phyloP scores from a whole-genome alignment of 2,113 vertebrate genomes.

The Vireo altiloquus region DNA sequence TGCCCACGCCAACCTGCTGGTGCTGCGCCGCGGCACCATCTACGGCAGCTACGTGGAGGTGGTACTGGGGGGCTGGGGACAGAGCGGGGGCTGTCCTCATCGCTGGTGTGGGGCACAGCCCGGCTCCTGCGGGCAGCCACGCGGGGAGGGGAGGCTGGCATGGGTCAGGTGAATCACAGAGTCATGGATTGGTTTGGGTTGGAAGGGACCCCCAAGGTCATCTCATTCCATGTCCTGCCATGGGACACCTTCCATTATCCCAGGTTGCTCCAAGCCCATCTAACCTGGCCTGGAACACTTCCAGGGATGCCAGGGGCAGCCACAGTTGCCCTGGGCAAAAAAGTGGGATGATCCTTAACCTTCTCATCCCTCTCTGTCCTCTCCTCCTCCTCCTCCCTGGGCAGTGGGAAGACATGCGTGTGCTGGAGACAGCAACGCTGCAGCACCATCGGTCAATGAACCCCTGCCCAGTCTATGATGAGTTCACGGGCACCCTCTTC shows the following conservation, averaged over 20 bases:
- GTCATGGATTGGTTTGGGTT: neutral
- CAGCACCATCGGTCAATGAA: constrained; percentile 92
- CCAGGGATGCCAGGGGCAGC: neutral
- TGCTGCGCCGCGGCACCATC: constrained; percentile 83
- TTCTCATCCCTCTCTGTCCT: neutral
- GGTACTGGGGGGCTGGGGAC: neutral
- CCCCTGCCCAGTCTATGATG: constrained; percentile 89
- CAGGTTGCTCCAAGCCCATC: neutral
- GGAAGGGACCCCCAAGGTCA: neutral
- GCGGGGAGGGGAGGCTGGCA: fast-evolving
- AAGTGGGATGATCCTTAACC: neutral
- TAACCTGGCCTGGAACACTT: fast-evolving
- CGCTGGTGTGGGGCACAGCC: fast-evolving
- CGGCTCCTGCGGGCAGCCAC: neutral
- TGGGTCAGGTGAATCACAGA: no score
- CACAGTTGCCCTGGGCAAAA: neutral
- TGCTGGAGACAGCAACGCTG: constrained; percentile 79
- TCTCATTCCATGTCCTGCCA: no score
- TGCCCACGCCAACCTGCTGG: constrained; percentile 87
- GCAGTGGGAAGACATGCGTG: constrained; percentile 87
- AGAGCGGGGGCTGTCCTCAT: fast-evolving
- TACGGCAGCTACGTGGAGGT: constrained; percentile 85
- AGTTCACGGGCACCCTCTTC: constrained; percentile 82
- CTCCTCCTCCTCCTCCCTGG: neutral
- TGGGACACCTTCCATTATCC: neutral